Conservation (phyloP, 2,797 vertebrate species). For the Poecilia velifera region DNA sequence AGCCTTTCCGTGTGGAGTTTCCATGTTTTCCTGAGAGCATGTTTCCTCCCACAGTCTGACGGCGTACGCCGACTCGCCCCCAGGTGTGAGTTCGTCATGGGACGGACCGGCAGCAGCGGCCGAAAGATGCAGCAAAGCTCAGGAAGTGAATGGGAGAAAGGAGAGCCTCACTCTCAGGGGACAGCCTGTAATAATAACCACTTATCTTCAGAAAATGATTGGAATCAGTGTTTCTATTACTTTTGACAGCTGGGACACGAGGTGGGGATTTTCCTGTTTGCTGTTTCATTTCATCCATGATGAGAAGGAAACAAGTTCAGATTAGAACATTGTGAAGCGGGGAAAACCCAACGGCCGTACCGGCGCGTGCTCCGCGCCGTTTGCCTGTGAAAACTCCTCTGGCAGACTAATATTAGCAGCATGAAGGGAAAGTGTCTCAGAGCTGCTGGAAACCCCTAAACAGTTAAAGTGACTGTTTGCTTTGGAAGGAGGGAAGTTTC, state of each 20-base stretch:
- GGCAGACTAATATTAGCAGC: neutral
- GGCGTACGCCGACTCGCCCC: neutral
- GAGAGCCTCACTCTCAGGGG: neutral
- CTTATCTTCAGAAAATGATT: neutral
- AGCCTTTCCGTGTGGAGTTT: neutral
- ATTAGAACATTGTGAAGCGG: neutral
- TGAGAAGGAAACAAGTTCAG: constrained; percentile 17
- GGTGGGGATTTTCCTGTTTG: constrained; percentile 10
- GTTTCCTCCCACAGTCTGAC: neutral
- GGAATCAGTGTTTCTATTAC: neutral
- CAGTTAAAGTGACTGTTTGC: neutral
- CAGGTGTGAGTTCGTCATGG: neutral
- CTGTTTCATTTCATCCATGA: neutral
- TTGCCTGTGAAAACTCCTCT: neutral
- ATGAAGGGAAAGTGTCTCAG: neutral
- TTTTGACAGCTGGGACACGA: neutral
- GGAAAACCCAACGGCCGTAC: constrained; percentile 16
- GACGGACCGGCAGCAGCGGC: neutral
- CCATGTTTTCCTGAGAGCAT: neutral
- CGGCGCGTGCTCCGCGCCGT: neutral
- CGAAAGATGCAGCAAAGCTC: neutral
- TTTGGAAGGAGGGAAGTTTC: neutral
- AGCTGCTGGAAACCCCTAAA: neutral
- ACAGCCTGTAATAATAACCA: neutral
- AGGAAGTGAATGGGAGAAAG: neutral